These are phyloP conservation scores for Rhagoletis pomonella DNA, from an alignment of 1,140 invertebrate species.

Conservation along the genomic window DNA sequence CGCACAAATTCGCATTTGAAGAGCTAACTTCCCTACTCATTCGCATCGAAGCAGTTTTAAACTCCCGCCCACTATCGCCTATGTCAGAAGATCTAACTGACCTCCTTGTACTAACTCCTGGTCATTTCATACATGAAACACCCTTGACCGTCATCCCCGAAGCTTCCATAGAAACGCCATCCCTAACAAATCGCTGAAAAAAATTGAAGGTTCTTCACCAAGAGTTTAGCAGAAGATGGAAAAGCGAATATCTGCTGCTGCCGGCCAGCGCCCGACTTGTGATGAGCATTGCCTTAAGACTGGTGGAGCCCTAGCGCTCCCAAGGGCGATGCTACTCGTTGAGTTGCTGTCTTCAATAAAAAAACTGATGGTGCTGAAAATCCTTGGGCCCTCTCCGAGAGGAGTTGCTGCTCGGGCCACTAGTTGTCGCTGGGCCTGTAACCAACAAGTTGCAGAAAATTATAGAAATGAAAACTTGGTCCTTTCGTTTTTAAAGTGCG, in stretches of 20 bases:
- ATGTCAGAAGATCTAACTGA: neutral
- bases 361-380: no score
- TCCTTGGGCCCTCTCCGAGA: no score
- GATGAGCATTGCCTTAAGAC: no score
- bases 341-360: no score
- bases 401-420: no score
- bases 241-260: neutral
- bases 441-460: no score
- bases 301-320: no score
- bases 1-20: constrained; percentile 61
- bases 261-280: no score
- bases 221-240: neutral
- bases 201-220: neutral
- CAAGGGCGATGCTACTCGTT: no score
- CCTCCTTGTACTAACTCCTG: neutral
- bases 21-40: constrained; percentile 64
- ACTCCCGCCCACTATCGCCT: constrained; percentile 45
- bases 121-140: neutral
- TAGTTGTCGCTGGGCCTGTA: no score
- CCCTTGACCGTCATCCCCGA: neutral
- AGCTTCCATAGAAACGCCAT: neutral
- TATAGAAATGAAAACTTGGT: no score
- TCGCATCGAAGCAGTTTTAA: constrained; percentile 64
- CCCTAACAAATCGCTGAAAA: neutral
- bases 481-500: no score